A percentile compares a stretch with the other conserved stretches of the same genome.
phyloP scores from a whole-genome alignment of 2,888 invertebrate genomes.

The Scaptomyza parva region DNA sequence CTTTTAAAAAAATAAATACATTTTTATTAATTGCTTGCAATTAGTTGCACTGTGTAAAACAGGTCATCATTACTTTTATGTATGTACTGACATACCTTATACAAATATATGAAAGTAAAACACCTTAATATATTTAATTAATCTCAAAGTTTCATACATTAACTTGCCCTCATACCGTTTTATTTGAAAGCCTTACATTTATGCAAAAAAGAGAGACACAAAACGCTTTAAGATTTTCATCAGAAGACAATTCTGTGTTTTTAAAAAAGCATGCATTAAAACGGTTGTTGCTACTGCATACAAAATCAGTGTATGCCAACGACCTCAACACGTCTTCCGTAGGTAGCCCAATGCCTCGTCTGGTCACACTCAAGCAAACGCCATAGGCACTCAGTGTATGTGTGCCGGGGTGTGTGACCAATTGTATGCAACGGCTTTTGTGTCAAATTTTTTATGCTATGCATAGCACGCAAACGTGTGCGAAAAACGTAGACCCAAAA shows the following conservation, averaged over 20 bases:
- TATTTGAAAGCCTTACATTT: too few relatives aligned
- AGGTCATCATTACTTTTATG: too few relatives aligned
- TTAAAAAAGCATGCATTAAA: conserved; percentile 45
- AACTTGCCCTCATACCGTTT: too few relatives aligned
- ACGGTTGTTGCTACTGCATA: conserved; percentile 63
- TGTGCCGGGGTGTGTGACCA: conserved; percentile 50
- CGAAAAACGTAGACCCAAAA: conserved; percentile 68
- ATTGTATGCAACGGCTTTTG: conserved; percentile 76
- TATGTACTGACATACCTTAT: too few relatives aligned
- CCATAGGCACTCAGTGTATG: conserved; percentile 21
- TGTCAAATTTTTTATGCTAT: conserved; percentile 78
- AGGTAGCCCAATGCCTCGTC: conserved; percentile 33
- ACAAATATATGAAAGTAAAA: too few relatives aligned
- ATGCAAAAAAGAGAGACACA: neutral
- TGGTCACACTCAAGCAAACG: conserved; percentile 33
- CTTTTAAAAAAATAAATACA: too few relatives aligned
- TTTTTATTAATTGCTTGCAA: too few relatives aligned
- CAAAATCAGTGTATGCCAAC: conserved; percentile 68
- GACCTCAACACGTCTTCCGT: conserved; percentile 62
- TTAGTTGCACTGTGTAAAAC: too few relatives aligned
- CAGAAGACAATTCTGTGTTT: conserved; percentile 14
- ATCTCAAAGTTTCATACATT: too few relatives aligned
- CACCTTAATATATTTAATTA: too few relatives aligned
- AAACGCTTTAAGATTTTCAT: neutral
- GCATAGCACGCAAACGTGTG: conserved; percentile 78